A percentile compares a stretch with the other conserved stretches of the same genome.
Evolutionary conservation across 2,113 vertebrate species (phyloP).

Genomic region (Pionites leucogaster): DNA sequence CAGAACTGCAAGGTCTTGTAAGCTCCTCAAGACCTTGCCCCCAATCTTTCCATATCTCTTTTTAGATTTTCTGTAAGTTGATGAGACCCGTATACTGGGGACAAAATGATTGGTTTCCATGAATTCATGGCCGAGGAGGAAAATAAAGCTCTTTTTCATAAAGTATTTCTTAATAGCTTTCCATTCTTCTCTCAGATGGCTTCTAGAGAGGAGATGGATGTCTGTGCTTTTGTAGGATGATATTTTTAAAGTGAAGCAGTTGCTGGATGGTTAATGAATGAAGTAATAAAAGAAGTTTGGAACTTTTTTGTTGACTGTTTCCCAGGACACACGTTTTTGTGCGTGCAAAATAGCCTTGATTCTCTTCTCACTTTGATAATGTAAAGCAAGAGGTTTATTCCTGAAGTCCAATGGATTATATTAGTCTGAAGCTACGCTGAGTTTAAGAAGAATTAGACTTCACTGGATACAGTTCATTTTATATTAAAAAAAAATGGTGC

Average conservation of each 20-base stretch:
- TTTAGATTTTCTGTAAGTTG: neutral
- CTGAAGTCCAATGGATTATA: neutral
- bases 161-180: conserved; percentile 53
- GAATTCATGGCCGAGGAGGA: neutral
- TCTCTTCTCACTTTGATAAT: neutral
- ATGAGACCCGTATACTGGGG: neutral
- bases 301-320: neutral
- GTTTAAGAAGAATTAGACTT: neutral
- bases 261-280: conserved; percentile 45
- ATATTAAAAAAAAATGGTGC: neutral
- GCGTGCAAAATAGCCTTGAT: neutral
- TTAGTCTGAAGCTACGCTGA: neutral
- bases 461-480: neutral
- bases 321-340: neutral
- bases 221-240: conserved; percentile 46
- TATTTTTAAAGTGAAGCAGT: conserved; percentile 53
- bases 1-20: neutral
- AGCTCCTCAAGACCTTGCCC: neutral
- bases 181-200: conserved; percentile 55
- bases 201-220: conserved; percentile 62
- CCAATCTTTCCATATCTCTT: neutral
- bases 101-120: neutral
- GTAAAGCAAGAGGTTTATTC: neutral
- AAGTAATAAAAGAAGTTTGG: conserved; percentile 37
- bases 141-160: neutral